phyloP scores from a whole-genome alignment of 1,140 invertebrate species.

The Ostrea edulis region DNA sequence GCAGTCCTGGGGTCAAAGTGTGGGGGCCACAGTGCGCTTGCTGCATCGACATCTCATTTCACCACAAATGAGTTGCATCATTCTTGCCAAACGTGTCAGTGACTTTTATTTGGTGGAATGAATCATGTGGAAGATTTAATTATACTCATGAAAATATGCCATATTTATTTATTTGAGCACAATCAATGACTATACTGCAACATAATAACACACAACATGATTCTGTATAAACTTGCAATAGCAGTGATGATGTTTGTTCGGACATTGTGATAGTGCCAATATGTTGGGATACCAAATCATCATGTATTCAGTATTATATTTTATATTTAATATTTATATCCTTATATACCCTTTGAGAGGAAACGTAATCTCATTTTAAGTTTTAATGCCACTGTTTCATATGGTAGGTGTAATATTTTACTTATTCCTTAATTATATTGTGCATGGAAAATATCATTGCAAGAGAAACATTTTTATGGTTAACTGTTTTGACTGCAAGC shows the following conservation, averaged over 20 bases:
- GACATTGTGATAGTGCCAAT: neutral
- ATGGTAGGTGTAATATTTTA: no score
- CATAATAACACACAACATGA: neutral
- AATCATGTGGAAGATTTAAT: neutral
- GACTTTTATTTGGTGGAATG: slow-evolving; percentile 78
- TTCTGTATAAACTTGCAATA: neutral
- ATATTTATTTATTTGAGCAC: neutral
- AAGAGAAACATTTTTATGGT: no score
- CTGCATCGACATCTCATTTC: slow-evolving; percentile 77
- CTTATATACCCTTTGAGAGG: neutral
- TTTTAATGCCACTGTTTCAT: neutral
- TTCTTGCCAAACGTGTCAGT: slow-evolving; percentile 76
- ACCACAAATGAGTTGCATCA: slow-evolving; percentile 73
- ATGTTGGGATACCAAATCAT: neutral
- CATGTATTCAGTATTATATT: neutral
- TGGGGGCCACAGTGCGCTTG: slow-evolving; percentile 75
- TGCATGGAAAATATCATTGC: no score
- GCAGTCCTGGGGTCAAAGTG: slow-evolving; percentile 73
- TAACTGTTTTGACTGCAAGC: no score
- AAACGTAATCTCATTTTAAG: neutral
- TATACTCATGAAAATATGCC: neutral
- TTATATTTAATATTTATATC: neutral
- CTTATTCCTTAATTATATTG: no score
- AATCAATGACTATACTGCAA: neutral
- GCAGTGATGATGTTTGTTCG: neutral